Evolutionary conservation across 2,797 vertebrate species (phyloP).

Genomic region (Dallia pectoralis): DNA sequence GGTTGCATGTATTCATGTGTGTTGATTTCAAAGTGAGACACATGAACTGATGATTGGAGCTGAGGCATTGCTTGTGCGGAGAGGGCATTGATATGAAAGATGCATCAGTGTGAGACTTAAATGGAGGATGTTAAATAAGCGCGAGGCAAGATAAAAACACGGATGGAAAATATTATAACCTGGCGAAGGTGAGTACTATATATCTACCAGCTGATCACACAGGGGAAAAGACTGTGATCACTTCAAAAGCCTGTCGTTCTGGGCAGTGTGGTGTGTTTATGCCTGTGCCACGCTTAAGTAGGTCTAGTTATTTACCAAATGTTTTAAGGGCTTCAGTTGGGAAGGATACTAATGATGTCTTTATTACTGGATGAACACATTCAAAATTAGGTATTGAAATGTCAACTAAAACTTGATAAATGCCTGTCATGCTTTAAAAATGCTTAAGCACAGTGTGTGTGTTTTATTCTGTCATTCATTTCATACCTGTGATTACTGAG

Average conservation of each 20-base stretch:
- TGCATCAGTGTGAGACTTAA: constrained; percentile 5
- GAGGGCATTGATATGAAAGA: constrained; percentile 17
- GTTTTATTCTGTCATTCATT: too few relatives aligned
- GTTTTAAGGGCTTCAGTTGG: constrained; percentile 17
- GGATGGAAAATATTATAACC: not conserved
- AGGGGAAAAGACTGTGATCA: not conserved
- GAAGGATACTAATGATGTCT: constrained; percentile 17
- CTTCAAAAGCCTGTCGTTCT: not conserved
- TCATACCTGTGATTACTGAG: too few relatives aligned
- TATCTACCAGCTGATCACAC: too few relatives aligned
- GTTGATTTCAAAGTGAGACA: constrained; percentile 17
- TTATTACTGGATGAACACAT: constrained; percentile 23
- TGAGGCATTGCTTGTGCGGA: not conserved
- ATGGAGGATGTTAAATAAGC: not conserved
- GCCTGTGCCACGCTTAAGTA: not conserved
- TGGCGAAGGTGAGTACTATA: not conserved
- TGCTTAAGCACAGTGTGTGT: not conserved
- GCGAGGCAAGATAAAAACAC: constrained; percentile 2
- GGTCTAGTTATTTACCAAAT: not conserved
- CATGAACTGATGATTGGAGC: constrained; percentile 10
- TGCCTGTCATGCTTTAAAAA: not conserved
- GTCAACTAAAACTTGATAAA: not conserved
- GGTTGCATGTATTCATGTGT: not conserved
- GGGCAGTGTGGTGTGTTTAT: too few relatives aligned
- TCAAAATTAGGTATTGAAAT: not conserved